These are phyloP conservation scores for Colletes gigas DNA, from an alignment of 1,140 invertebrate genomes.

Conservation along the genomic window DNA sequence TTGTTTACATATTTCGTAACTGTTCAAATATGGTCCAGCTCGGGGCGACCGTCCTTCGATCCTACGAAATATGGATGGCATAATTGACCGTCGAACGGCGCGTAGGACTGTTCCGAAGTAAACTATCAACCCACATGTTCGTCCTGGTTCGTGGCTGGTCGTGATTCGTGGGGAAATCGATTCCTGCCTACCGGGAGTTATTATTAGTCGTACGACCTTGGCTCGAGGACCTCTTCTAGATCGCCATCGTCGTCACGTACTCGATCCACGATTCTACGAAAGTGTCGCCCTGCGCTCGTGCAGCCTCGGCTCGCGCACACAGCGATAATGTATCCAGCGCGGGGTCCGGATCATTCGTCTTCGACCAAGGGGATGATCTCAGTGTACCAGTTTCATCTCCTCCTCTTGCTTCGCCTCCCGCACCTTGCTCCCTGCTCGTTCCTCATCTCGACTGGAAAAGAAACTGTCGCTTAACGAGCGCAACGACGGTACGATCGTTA, in stretches of 20 bases:
- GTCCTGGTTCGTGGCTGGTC: background rate
- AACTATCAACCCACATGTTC: slow-evolving; percentile 10
- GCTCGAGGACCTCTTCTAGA: slow-evolving; percentile 32
- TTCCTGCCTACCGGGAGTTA: slow-evolving; percentile 31
- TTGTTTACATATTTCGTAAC: background rate
- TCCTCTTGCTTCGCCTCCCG: background rate
- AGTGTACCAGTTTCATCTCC: slow-evolving; percentile 36
- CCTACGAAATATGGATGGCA: background rate
- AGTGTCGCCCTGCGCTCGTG: slow-evolving; percentile 37
- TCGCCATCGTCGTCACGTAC: slow-evolving; percentile 31
- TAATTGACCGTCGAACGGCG: background rate
- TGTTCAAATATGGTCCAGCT: background rate
- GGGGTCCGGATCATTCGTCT: slow-evolving; percentile 52
- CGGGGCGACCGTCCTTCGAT: background rate
- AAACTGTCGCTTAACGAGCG: slow-evolving; percentile 63
- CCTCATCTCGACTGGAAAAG: slow-evolving; percentile 37
- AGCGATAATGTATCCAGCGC: slow-evolving; percentile 27
- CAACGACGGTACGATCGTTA: slow-evolving; percentile 55
- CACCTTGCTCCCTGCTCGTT: background rate
- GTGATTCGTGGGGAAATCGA: slow-evolving; percentile 26
- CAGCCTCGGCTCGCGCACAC: background rate
- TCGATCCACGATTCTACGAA: slow-evolving; percentile 51
- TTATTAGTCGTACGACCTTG: slow-evolving; percentile 48
- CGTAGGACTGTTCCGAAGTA: background rate
- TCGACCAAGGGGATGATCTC: slow-evolving; percentile 49